Conservation (phyloP, 2,888 invertebrate genomes). For the Torymus texanus region DNA sequence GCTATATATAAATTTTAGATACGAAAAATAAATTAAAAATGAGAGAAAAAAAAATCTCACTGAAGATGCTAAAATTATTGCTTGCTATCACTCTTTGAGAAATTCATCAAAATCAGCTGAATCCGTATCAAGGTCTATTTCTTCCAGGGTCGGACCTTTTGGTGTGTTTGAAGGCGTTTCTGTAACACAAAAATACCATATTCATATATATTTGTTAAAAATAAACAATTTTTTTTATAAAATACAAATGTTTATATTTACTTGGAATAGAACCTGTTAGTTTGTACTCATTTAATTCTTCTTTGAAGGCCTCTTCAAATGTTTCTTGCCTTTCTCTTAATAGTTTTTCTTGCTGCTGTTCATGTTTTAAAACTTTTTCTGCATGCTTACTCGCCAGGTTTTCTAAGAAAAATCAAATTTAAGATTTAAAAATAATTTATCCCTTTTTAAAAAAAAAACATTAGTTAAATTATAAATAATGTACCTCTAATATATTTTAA, state of each 20-base stretch:
- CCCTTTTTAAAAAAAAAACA: too few relatives aligned
- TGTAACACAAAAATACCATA: conserved; percentile 57
- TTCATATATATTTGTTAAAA: conserved; percentile 47
- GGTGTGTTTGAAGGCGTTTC: conserved; percentile 64
- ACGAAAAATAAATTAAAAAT: conserved; percentile 25
- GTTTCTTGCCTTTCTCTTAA: conserved; percentile 82
- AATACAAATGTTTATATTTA: conserved; percentile 66
- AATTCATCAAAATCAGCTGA: conserved; percentile 80
- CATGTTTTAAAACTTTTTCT: conserved; percentile 78
- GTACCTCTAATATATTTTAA: conserved; percentile 78
- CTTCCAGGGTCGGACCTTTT: conserved; percentile 78
- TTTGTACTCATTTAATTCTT: conserved; percentile 81
- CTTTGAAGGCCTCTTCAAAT: conserved; percentile 83
- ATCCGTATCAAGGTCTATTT: conserved; percentile 80
- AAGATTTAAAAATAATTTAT: background rate
- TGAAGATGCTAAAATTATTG: conserved; percentile 13
- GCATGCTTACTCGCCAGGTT: conserved; percentile 79
- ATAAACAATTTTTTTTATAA: conserved; percentile 45
- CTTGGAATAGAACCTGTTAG: conserved; percentile 80
- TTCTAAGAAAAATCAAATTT: conserved; percentile 69
- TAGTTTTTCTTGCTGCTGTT: conserved; percentile 77
- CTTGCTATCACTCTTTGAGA: conserved; percentile 71
- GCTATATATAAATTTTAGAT: conserved; percentile 30
- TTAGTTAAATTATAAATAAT: conserved; percentile 59
- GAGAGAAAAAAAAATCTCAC: background rate